These are phyloP conservation scores for Nasonia longicornis DNA, from an alignment of 1,140 invertebrate species.

Conservation along the genomic window DNA sequence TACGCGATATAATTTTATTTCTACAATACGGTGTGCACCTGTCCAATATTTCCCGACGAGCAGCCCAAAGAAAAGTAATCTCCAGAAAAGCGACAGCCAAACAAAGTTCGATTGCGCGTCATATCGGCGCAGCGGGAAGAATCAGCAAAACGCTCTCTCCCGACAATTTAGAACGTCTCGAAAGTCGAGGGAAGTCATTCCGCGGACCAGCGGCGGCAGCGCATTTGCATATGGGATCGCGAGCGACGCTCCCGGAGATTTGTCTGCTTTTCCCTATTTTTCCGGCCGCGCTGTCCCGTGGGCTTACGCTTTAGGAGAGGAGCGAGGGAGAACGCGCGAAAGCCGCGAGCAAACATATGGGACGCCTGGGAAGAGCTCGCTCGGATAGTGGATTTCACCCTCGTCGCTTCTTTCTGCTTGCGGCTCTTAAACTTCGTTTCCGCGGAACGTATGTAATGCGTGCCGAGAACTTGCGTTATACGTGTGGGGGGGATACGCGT, in stretches of 20 bases:
- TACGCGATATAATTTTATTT: no score
- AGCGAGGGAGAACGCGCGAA: background rate
- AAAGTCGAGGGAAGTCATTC: background rate
- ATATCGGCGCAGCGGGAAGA: no score
- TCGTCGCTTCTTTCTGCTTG: slow-evolving; percentile 18
- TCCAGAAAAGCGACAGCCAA: no score
- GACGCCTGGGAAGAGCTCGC: slow-evolving; percentile 53
- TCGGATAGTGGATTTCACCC: slow-evolving; percentile 56
- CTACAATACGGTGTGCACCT: no score
- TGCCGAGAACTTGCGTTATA: no score
- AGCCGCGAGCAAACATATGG: slow-evolving; percentile 55
- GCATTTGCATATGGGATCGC: slow-evolving; percentile 35
- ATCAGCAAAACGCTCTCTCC: slow-evolving; percentile 22
- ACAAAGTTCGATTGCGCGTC: no score
- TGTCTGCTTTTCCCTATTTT: slow-evolving; percentile 38
- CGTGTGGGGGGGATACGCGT: background rate
- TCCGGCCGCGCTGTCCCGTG: slow-evolving; percentile 3
- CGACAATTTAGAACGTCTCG: slow-evolving; percentile 1
- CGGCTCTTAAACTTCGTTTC: slow-evolving; percentile 14
- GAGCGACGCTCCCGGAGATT: slow-evolving; percentile 6
- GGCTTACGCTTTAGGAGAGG: background rate
- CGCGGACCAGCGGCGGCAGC: background rate
- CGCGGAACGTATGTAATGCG: background rate
- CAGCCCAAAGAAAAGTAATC: no score
- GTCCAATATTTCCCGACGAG: no score